Percentiles rank a stretch among this genome's conserved stretches.
phyloP scores from a whole-genome alignment of 2,888 invertebrate genomes.

The Limulus polyphemus region DNA sequence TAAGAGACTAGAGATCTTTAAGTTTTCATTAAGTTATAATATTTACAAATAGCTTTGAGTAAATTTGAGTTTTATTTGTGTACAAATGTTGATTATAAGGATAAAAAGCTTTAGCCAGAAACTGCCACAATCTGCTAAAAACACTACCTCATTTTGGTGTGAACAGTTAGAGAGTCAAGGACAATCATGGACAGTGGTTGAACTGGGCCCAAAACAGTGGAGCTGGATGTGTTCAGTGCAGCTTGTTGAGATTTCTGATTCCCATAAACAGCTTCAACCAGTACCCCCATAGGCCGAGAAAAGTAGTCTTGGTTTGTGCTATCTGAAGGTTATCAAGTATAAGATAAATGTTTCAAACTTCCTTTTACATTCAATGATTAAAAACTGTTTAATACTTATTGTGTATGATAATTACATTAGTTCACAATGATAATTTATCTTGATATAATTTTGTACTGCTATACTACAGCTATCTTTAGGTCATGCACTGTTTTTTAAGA shows the following conservation, averaged over 20 bases:
- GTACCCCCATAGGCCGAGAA: constrained; percentile 77
- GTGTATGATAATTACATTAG: no score
- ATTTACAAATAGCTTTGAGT: background rate
- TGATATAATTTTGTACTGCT: no score
- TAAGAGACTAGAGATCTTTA: no score
- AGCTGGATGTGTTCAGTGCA: background rate
- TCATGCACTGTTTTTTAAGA: no score
- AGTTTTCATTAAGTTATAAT: background rate
- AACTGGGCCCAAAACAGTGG: constrained; percentile 49
- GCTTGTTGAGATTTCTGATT: constrained; percentile 25
- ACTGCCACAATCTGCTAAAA: constrained; percentile 2
- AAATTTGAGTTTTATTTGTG: background rate
- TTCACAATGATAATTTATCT: no score
- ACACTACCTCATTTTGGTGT: constrained; percentile 79
- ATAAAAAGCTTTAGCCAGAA: background rate
- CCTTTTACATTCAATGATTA: no score
- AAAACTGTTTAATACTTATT: no score
- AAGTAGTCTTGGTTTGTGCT: constrained; percentile 77
- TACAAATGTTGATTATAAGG: background rate
- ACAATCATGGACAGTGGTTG: constrained; percentile 83
- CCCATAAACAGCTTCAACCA: constrained; percentile 68
- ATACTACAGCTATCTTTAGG: no score
- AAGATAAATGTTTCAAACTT: background rate
- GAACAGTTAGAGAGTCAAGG: constrained; percentile 83
- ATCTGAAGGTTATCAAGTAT: constrained; percentile 15